phyloP scores from a whole-genome alignment of 1,140 invertebrate species.

The Neodiprion fabricii region DNA sequence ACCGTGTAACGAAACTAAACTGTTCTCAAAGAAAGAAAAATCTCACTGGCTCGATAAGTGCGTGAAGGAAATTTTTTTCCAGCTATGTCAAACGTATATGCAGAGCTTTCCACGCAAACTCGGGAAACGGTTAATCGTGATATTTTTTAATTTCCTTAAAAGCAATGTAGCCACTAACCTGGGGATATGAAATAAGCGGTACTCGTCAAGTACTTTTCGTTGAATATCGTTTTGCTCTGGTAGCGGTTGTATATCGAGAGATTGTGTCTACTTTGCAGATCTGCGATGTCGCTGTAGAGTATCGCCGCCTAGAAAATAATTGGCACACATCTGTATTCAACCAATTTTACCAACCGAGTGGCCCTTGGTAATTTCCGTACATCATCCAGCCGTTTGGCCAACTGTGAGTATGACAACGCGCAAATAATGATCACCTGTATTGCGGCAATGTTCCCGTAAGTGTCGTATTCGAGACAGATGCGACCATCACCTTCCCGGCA shows the following conservation, averaged over 20 bases:
- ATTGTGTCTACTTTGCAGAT: constrained; percentile 53
- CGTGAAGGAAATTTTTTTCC: not conserved
- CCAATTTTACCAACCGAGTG: not conserved
- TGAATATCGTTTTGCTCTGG: constrained; percentile 9
- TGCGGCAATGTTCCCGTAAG: constrained; percentile 56
- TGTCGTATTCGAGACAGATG: constrained; percentile 53
- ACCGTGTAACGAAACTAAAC: no score
- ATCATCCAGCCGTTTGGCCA: not conserved
- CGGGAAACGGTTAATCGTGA: no score
- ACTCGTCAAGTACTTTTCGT: constrained; percentile 56
- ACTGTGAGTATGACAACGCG: not conserved
- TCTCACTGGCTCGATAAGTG: no score
- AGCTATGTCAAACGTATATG: no score
- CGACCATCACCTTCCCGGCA: constrained; percentile 43
- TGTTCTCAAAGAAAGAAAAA: no score
- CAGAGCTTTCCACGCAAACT: no score
- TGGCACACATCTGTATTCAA: not conserved
- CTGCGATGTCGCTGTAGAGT: constrained; percentile 36
- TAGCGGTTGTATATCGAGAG: constrained; percentile 20
- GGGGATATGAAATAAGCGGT: constrained; percentile 55
- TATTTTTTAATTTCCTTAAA: not conserved
- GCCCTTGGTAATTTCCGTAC: not conserved
- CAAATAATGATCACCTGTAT: constrained; percentile 39
- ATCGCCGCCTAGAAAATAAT: not conserved
- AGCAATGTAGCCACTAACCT: constrained; percentile 38